Base-by-base conservation (phyloP, 2,888 invertebrate species). In the Phania funesta region DNA sequence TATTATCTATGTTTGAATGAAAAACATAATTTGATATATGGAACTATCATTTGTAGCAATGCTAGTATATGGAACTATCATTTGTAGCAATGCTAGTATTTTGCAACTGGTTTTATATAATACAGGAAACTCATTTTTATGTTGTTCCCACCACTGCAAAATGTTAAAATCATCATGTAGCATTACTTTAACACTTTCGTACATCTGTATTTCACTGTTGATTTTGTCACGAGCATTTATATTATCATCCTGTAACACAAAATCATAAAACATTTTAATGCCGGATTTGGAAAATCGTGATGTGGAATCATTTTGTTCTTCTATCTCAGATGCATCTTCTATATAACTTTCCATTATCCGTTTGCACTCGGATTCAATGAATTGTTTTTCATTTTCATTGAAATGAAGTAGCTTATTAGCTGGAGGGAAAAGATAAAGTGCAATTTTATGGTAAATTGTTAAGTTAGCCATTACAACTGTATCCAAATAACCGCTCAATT, bases 401-500 rank as follows among this genome's bases (percentile, higher is more conserved):
- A 80, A 80, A 41, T 81, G 76, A 48, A 65, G 32, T 64, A 84
- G 44, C 20, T 83, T 78, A 50, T 85, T 84, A 26, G 83, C 65
- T 20, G 85, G 83, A 41, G 83, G 83, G 50, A 82, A 85, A 32
- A 85, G 48, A 80, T 82, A 84, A 18, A 83, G 46, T 8, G 77
- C 85, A 64, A 84, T 71, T 82, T 83, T 84, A 48, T 84, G 85
- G 8, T n/a, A n/a, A n/a, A n/a, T n/a, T n/a, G n/a, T n/a, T n/a
- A n/a, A n/a, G n/a, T n/a, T n/a, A n/a, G n/a, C n/a, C n/a, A n/a
- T n/a, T n/a, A n/a, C n/a, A n/a, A n/a, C n/a, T n/a, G n/a, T n/a
- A n/a, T n/a, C n/a, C n/a, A n/a, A n/a, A n/a, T n/a, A n/a, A n/a
- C n/a, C n/a, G n/a, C n/a, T n/a, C n/a, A n/a, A n/a, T n/a, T n/a